A percentile compares a stretch with the other conserved stretches of the same genome.
phyloP scores from a whole-genome alignment of 2,888 invertebrate species.

The Carterocephalus palaemon region DNA sequence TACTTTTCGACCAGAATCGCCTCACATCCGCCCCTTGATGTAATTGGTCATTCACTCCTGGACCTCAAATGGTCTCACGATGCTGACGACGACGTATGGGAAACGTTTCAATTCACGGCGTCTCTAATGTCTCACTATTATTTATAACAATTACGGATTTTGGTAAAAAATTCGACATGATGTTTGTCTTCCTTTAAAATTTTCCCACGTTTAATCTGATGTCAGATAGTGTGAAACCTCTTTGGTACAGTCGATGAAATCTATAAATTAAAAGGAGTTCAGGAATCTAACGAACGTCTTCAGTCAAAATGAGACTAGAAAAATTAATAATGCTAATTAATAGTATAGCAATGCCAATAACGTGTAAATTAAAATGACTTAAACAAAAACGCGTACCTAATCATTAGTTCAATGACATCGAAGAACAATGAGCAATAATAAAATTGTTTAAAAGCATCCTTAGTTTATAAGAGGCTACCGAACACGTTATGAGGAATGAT shows the following conservation, averaged over 20 bases:
- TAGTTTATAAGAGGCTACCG: no score
- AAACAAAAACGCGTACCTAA: not conserved
- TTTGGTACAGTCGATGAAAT: not conserved
- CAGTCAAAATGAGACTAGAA: no score
- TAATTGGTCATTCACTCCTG: conserved; percentile 59
- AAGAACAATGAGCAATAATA: conserved; percentile 16
- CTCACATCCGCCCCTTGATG: conserved; percentile 53
- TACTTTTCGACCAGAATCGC: conserved; percentile 55
- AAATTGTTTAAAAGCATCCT: conserved; percentile 4
- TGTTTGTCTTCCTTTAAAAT: conserved; percentile 15
- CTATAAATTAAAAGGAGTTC: not conserved
- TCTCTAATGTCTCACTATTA: conserved; percentile 8
- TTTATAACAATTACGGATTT: conserved; percentile 3
- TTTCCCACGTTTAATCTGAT: conserved; percentile 20
- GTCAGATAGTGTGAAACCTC: conserved; percentile 17
- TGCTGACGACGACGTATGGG: conserved; percentile 39
- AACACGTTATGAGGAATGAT: no score
- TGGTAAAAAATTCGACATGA: conserved; percentile 14
- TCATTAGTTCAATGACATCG: conserved; percentile 14
- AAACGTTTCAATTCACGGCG: conserved; percentile 35
- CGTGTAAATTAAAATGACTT: not conserved
- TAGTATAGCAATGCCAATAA: no score
- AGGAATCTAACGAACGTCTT: no score
- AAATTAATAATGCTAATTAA: no score
- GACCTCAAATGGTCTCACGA: conserved; percentile 46